These are phyloP conservation scores for Eulithis prunata DNA, from an alignment of 2,888 invertebrate species.

Conservation along the genomic window DNA sequence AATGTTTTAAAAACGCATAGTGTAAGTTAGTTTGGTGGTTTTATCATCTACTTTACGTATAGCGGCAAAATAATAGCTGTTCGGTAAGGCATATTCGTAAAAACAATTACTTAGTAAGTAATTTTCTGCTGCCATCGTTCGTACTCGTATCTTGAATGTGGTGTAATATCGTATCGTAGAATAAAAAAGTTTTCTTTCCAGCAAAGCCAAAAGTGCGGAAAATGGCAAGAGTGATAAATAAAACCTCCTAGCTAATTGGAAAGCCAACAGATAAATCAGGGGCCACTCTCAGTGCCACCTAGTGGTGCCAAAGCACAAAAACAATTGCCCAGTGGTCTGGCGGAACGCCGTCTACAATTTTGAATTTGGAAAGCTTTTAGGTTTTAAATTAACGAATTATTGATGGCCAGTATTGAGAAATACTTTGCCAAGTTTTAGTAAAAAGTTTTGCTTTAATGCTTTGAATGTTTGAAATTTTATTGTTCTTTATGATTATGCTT, in stretches of 20 bases:
- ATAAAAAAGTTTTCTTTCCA: constrained; percentile 32
- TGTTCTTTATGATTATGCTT: background rate
- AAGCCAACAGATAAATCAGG: constrained; percentile 78
- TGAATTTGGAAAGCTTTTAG: constrained; percentile 38
- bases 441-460: background rate
- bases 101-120: no score
- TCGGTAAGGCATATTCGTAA: no score
- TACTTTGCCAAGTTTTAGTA: background rate
- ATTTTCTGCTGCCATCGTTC: no score
- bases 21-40: no score
- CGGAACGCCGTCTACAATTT: constrained; percentile 45
- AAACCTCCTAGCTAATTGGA: constrained; percentile 78
- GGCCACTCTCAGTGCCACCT: constrained; percentile 54
- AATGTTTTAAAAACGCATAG: no score
- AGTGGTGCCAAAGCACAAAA: constrained; percentile 43
- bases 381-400: constrained; percentile 33
- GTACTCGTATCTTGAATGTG: no score
- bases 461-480: background rate
- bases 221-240: constrained; percentile 79
- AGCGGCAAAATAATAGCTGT: no score
- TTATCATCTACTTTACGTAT: no score
- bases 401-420: constrained; percentile 22
- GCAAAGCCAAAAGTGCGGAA: constrained; percentile 68
- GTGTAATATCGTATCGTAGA: constrained; percentile 27
- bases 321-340: constrained; percentile 50